Conservation (phyloP, 2,888 invertebrate species). For the Seladonia tumulorum region DNA sequence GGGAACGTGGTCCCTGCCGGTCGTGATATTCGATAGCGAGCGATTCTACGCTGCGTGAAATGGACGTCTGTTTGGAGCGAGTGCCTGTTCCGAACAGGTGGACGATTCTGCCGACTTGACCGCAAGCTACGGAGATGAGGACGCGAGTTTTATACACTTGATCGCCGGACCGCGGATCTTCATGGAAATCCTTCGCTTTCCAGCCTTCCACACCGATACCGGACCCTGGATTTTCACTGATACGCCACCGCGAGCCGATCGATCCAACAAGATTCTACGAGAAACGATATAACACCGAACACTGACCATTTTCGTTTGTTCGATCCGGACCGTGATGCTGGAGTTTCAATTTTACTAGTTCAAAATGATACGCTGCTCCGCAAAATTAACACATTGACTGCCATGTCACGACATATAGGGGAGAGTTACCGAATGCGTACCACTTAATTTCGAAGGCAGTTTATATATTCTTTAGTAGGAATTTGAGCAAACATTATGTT, state of each 20-base stretch:
- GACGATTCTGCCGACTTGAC: slow-evolving; percentile 7
- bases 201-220: neutral
- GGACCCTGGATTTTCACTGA: neutral
- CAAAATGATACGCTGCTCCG: neutral
- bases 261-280: neutral
- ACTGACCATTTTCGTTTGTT: neutral
- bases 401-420: too few species aligned
- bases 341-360: too few species aligned
- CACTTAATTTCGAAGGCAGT: too few species aligned
- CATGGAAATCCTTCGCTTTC: neutral
- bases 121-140: neutral
- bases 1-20: slow-evolving; percentile 27
- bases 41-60: slow-evolving; percentile 10
- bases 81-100: slow-evolving; percentile 4
- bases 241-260: neutral
- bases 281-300: neutral
- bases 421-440: too few species aligned
- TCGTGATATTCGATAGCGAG: slow-evolving; percentile 16
- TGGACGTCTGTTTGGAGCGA: slow-evolving; percentile 15
- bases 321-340: too few species aligned
- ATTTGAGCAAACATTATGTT: too few species aligned
- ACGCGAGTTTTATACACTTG: slow-evolving; percentile 5
- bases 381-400: too few species aligned
- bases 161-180: slow-evolving; percentile 1
- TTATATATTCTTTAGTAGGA: too few species aligned